These are phyloP conservation scores for Eucera pruinosa DNA, from an alignment of 2,888 invertebrate genomes.

Conservation along the genomic window DNA sequence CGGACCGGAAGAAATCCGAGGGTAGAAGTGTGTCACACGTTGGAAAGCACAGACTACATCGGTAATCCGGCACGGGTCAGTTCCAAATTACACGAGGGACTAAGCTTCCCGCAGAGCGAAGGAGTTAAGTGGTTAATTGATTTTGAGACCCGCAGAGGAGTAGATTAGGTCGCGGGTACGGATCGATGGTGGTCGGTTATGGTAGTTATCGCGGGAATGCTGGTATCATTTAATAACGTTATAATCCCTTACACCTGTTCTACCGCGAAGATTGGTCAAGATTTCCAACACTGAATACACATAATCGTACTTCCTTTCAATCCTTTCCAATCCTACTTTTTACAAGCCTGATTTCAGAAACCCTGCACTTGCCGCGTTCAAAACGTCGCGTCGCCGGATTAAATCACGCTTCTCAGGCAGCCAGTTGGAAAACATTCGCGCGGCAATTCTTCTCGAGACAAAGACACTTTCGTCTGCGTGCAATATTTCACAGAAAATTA, in stretches of 20 bases:
- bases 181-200: conserved; percentile 54
- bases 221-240: conserved; percentile 37
- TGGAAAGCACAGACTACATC: conserved; percentile 33
- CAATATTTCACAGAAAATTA: conserved; percentile 5
- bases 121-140: conserved; percentile 68
- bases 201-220: conserved; percentile 34
- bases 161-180: conserved; percentile 52
- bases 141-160: conserved; percentile 63
- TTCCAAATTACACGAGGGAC: conserved; percentile 62
- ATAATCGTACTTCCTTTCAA: not conserved
- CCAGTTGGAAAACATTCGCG: not conserved
- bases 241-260: conserved; percentile 18
- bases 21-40: not conserved
- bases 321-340: not conserved
- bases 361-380: not conserved
- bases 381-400: conserved; percentile 1
- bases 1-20: not conserved
- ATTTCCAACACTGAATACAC: not conserved
- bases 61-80: conserved; percentile 47
- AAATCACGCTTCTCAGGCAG: conserved; percentile 19
- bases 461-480: not conserved
- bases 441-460: not conserved
- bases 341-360: not conserved
- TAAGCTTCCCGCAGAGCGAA: conserved; percentile 30
- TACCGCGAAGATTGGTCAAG: not conserved